Evolutionary conservation across 2,113 vertebrate species (phyloP).

Genomic region (Benitochromis conjunctus): DNA sequence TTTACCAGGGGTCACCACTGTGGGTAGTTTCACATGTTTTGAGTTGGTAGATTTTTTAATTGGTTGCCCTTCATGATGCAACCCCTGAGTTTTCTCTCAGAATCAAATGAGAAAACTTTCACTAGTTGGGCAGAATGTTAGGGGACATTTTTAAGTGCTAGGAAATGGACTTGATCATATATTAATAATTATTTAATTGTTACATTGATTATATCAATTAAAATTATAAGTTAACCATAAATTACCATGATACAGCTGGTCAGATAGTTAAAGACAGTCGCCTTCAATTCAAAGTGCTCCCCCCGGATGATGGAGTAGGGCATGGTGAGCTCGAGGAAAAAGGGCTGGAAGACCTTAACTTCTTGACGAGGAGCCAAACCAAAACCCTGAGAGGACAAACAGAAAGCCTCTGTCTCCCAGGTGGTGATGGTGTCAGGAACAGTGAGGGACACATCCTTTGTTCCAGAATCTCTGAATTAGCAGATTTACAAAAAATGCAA

Average conservation of each 20-base stretch:
- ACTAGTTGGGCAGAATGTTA: too few species aligned
- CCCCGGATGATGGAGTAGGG: conserved; percentile 85
- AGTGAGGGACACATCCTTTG: conserved; percentile 29
- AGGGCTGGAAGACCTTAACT: conserved; percentile 81
- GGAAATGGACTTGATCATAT: too few species aligned
- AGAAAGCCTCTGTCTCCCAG: conserved; percentile 68
- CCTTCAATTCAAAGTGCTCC: conserved; percentile 83
- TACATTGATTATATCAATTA: too few species aligned
- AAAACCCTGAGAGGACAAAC: conserved; percentile 77
- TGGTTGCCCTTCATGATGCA: background rate
- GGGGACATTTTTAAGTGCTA: too few species aligned
- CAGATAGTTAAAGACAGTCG: conserved; percentile 83
- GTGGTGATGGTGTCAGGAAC: background rate
- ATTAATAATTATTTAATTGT: too few species aligned
- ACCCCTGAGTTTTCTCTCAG: too few species aligned
- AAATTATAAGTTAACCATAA: background rate
- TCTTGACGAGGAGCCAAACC: conserved; percentile 77
- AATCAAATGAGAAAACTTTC: too few species aligned
- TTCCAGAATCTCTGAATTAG: background rate
- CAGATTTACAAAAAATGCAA: background rate
- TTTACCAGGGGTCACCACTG: background rate
- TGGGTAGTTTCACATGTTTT: background rate
- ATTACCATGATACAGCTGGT: conserved; percentile 79
- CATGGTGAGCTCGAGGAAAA: conserved; percentile 83
- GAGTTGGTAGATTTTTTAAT: background rate